phyloP scores from a whole-genome alignment of 2,797 vertebrate genomes.

The Schizopygopsis pylzovi region DNA sequence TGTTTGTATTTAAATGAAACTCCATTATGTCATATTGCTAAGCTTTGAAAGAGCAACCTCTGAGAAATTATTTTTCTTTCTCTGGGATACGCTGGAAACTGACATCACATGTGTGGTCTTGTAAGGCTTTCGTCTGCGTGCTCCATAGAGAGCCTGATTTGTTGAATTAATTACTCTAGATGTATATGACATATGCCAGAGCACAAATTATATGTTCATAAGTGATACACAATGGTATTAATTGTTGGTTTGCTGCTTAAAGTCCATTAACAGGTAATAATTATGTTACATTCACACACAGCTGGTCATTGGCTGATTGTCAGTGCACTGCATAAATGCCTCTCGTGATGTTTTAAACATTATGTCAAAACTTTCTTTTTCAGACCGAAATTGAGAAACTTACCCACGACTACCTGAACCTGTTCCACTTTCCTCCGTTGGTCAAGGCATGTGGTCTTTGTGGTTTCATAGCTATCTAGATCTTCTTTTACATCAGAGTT shows the following conservation, averaged over 20 bases:
- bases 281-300: conserved; percentile 31
- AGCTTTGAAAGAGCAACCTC: conserved; percentile 30
- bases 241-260: conserved; percentile 42
- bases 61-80: conserved; percentile 5
- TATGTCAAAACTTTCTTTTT: conserved; percentile 48
- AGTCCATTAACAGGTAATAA: conserved; percentile 45
- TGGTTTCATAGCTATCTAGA: neutral
- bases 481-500: neutral
- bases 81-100: conserved; percentile 4
- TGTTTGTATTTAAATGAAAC: conserved; percentile 9
- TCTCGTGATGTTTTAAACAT: conserved; percentile 22
- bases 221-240: conserved; percentile 40
- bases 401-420: conserved; percentile 89
- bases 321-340: conserved; percentile 11
- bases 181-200: conserved; percentile 44
- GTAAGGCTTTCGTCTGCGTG: neutral
- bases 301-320: conserved; percentile 18
- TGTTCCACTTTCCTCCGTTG: conserved; percentile 95
- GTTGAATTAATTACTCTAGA: conserved; percentile 30
- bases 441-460: conserved; percentile 83
- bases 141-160: conserved; percentile 29
- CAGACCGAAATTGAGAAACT: conserved; percentile 96
- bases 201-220: conserved; percentile 18
- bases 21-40: conserved; percentile 6
- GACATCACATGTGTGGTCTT: conserved; percentile 19